Evolutionary conservation across 2,888 invertebrate species (phyloP).

Genomic region (Cyclophora punctaria): DNA sequence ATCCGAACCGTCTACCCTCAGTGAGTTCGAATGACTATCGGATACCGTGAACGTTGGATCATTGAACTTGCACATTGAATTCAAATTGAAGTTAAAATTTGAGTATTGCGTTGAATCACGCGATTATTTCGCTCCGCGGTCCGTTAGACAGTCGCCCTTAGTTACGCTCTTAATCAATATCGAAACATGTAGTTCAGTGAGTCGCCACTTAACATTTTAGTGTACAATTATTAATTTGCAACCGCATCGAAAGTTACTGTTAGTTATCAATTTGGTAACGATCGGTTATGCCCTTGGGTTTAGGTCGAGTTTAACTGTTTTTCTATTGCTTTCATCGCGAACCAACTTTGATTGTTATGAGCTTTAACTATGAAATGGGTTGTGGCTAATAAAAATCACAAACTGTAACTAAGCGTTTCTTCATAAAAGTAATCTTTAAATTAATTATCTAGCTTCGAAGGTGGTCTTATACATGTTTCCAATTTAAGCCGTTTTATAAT

Average conservation of each 20-base stretch:
- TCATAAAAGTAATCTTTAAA: too few species aligned
- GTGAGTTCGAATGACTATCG: not conserved
- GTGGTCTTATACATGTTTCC: too few species aligned
- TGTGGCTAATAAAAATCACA: too few species aligned
- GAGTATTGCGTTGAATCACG: constrained; percentile 44
- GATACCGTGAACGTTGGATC: constrained; percentile 31
- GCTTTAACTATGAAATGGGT: too few species aligned
- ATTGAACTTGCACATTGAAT: constrained; percentile 33
- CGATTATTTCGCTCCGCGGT: constrained; percentile 33
- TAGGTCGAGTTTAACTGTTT: constrained; percentile 9
- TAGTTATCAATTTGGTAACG: constrained; percentile 16
- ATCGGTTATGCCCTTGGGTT: constrained; percentile 16
- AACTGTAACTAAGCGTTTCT: too few species aligned
- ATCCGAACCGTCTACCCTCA: too few species aligned
- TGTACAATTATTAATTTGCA: constrained; percentile 16
- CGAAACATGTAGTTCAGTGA: constrained; percentile 26
- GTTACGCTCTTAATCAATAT: constrained; percentile 38
- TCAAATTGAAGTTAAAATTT: constrained; percentile 22
- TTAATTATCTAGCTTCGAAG: too few species aligned
- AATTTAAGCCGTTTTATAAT: too few species aligned
- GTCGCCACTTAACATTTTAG: constrained; percentile 5
- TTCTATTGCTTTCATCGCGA: not conserved
- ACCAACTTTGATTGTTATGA: too few species aligned
- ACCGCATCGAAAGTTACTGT: constrained; percentile 19
- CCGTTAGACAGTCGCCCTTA: constrained; percentile 57